These are phyloP conservation scores for Rhinolophus sinicus DNA, from an alignment of 2,113 vertebrate species.

Conservation along the genomic window DNA sequence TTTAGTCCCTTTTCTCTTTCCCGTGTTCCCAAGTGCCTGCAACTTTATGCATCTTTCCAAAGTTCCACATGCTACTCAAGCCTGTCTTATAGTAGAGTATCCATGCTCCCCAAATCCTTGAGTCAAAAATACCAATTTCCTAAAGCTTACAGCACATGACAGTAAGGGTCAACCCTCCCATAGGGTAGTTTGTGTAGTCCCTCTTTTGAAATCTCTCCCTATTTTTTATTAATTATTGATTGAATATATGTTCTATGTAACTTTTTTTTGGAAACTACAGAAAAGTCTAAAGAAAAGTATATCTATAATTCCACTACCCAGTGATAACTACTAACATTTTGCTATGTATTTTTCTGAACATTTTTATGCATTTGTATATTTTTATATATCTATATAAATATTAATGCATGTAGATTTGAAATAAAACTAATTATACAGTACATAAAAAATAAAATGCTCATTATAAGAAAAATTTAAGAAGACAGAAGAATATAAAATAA, in stretches of 20 bases:
- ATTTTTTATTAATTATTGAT: not conserved
- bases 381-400: not conserved
- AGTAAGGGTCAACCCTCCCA: not conserved
- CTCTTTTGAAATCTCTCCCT: not conserved
- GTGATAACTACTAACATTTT: not conserved
- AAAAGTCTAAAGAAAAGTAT: not conserved
- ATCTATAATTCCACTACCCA: not conserved
- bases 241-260: not conserved
- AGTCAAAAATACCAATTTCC: not conserved
- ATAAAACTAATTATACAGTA: not conserved
- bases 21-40: not conserved
- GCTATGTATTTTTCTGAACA: not conserved
- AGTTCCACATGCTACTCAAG: not conserved
- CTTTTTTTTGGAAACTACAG: not conserved
- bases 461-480: not conserved
- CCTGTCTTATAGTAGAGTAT: not conserved
- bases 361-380: not conserved
- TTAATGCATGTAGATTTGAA: not conserved
- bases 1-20: not conserved
- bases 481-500: not conserved
- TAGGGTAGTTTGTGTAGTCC: not conserved
- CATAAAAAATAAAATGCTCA: not conserved
- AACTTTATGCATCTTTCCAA: not conserved
- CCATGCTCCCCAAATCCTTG: not conserved
- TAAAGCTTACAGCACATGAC: not conserved